phyloP scores from a whole-genome alignment of 2,888 invertebrate genomes.

The Yponomeuta cagnagella region DNA sequence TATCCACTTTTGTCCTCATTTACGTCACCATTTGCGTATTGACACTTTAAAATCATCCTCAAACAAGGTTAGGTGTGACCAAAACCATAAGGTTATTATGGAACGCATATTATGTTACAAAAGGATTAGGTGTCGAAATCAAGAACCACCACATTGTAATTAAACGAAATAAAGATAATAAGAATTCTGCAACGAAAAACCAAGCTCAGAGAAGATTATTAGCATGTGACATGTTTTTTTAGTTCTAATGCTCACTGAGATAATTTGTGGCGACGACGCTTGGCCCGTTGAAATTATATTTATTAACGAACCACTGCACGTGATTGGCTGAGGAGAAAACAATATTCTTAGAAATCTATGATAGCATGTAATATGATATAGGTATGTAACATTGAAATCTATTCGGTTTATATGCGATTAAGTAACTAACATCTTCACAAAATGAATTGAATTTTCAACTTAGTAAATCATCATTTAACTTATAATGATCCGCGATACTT shows the following conservation, averaged over 20 bases:
- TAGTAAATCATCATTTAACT: no score
- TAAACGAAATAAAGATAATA: neutral
- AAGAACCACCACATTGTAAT: neutral
- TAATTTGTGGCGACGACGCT: conserved; percentile 64
- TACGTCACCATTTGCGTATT: neutral
- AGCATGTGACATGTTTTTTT: conserved; percentile 4
- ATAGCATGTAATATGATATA: neutral
- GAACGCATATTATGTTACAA: neutral
- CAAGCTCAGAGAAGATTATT: neutral
- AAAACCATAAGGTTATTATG: neutral
- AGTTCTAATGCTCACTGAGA: conserved; percentile 62
- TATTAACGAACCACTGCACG: conserved; percentile 68
- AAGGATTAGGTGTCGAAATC: neutral
- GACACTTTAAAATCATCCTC: neutral
- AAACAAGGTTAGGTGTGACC: neutral
- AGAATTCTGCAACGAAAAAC: neutral
- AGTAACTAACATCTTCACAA: no score
- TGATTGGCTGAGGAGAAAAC: conserved; percentile 51
- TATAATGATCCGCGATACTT: no score
- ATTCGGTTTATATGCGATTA: no score
- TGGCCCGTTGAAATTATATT: conserved; percentile 72
- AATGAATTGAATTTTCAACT: no score
- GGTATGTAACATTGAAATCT: neutral
- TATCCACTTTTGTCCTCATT: no score
- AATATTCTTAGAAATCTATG: conserved; percentile 7